phyloP scores from a whole-genome alignment of 2,113 vertebrate genomes.

The Python bivittatus region DNA sequence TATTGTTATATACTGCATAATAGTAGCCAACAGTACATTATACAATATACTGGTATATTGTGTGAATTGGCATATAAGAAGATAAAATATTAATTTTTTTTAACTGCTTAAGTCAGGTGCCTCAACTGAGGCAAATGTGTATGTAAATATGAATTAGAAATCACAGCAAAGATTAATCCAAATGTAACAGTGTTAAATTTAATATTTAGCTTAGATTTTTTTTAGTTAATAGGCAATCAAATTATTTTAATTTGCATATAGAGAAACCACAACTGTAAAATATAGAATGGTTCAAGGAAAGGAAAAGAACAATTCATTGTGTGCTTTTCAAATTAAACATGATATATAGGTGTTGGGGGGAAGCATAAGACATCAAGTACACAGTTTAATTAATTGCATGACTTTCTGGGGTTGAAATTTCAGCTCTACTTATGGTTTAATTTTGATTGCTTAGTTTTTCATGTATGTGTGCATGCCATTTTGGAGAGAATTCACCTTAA shows the following conservation, averaged over 20 bases:
- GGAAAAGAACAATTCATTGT: not conserved
- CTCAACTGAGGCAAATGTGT: not conserved
- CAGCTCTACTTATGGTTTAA: no score
- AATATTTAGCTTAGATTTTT: not conserved
- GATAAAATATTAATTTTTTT: not conserved
- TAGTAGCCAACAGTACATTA: not conserved
- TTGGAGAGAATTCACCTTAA: not conserved
- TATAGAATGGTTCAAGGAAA: not conserved
- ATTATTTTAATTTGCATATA: not conserved
- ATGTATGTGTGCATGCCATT: not conserved
- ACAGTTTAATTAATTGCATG: no score
- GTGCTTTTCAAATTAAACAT: no score
- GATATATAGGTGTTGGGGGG: no score
- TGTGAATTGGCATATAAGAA: not conserved
- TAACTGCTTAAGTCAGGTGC: not conserved
- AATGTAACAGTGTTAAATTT: not conserved
- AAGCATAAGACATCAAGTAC: no score
- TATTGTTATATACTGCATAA: not conserved
- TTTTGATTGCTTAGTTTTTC: not conserved
- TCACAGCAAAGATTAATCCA: not conserved
- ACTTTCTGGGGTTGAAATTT: no score
- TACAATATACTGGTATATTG: not conserved
- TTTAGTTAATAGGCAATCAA: not conserved
- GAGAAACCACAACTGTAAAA: not conserved
- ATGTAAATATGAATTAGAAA: not conserved